Conservation (phyloP, 2,888 invertebrate genomes). For the Allolobophora icterica region DNA sequence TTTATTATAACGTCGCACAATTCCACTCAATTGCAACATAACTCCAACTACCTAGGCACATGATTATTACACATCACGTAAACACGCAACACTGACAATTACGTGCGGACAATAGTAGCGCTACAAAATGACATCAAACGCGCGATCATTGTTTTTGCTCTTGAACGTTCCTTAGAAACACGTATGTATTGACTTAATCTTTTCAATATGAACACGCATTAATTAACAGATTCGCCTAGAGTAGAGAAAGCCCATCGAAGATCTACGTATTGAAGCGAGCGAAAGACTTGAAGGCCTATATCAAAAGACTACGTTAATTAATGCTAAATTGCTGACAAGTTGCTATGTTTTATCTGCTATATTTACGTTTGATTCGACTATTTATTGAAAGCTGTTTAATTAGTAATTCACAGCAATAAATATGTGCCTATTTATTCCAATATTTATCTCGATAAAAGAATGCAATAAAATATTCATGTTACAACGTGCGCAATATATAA, state of each 20-base stretch:
- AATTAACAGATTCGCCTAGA: background rate
- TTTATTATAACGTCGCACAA: background rate
- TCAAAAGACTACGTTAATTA: background rate
- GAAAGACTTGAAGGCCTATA: background rate
- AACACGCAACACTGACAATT: slow-evolving; percentile 7
- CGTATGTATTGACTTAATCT: no score
- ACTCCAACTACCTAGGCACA: background rate
- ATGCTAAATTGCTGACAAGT: background rate
- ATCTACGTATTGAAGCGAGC: background rate
- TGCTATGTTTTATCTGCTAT: background rate
- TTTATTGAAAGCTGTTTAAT: background rate
- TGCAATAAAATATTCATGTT: background rate
- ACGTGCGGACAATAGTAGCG: background rate
- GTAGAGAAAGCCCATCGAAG: background rate
- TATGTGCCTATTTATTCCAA: background rate
- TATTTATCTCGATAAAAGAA: background rate
- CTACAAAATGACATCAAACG: background rate
- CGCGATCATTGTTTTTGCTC: background rate
- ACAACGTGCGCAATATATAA: background rate
- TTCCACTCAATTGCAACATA: background rate
- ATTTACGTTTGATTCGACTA: background rate
- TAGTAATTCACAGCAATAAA: background rate
- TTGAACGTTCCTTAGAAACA: background rate
- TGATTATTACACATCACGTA: background rate
- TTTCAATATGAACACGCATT: no score